phyloP scores from a whole-genome alignment of 2,888 invertebrate species.

The Scaeva pyrastri region DNA sequence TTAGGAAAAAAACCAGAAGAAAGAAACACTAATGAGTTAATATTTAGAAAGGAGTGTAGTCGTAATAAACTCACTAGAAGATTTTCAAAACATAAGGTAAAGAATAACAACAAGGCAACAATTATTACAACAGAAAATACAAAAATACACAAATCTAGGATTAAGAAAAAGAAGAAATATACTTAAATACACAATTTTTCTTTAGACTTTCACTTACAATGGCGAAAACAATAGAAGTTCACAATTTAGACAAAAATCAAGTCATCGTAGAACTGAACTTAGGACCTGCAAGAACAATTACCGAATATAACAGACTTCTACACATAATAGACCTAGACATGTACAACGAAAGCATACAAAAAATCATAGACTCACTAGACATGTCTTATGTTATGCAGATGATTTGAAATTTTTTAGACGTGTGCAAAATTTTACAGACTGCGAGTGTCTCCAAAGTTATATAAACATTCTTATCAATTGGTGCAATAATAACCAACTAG shows the following conservation, averaged over 20 bases:
- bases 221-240: slow-evolving; percentile 1
- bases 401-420: too few relatives aligned
- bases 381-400: too few relatives aligned
- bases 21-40: slow-evolving; percentile 31
- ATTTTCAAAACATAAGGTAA: slow-evolving; percentile 63
- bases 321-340: slow-evolving; percentile 11
- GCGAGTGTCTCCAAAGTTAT: too few relatives aligned
- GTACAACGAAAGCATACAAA: slow-evolving; percentile 6
- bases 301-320: slow-evolving; percentile 9
- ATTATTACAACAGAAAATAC: slow-evolving; percentile 41
- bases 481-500: too few relatives aligned
- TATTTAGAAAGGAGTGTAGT: slow-evolving; percentile 69
- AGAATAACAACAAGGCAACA: slow-evolving; percentile 54
- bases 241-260: slow-evolving; percentile 13
- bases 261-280: not conserved
- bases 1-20: slow-evolving; percentile 42
- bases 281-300: slow-evolving; percentile 7
- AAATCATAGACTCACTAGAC: slow-evolving; percentile 6
- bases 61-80: slow-evolving; percentile 65
- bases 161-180: slow-evolving; percentile 35
- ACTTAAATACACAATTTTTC: not conserved
- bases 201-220: not conserved
- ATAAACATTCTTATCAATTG: too few relatives aligned
- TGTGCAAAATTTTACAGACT: too few relatives aligned
- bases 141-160: slow-evolving; percentile 44